Percentiles rank a stretch among this genome's conserved stretches.
These are phyloP conservation scores for Bombus affinis DNA, from an alignment of 1,140 invertebrate genomes.

Conservation along the genomic window DNA sequence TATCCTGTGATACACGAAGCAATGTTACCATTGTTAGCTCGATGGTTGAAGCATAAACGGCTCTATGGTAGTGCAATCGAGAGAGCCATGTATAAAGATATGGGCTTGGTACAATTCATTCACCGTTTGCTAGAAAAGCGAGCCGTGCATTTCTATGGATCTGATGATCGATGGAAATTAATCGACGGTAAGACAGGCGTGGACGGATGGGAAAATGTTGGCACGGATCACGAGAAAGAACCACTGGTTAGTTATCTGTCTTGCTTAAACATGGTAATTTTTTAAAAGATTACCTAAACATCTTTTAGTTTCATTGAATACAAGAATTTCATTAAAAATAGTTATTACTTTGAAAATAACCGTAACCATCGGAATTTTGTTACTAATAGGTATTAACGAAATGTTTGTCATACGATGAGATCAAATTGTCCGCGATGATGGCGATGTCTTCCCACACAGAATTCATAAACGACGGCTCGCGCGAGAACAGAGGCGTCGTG, in stretches of 20 bases:
- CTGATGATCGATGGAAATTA: constrained; percentile 82
- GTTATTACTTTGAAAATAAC: background rate
- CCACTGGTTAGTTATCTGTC: constrained; percentile 73
- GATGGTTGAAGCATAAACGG: constrained; percentile 80
- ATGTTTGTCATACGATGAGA: constrained; percentile 85
- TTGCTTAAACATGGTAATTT: background rate
- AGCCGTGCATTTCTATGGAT: constrained; percentile 82
- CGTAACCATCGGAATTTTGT: background rate
- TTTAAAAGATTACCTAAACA: background rate
- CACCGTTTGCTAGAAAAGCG: constrained; percentile 84
- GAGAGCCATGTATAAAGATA: constrained; percentile 83
- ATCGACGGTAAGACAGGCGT: constrained; percentile 80
- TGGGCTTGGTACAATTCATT: constrained; percentile 83
- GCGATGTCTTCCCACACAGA: constrained; percentile 85
- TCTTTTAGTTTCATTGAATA: background rate
- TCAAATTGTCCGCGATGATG: constrained; percentile 85
- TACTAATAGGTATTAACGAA: constrained; percentile 77
- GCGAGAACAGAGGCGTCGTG: constrained; percentile 84
- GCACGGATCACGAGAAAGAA: constrained; percentile 78
- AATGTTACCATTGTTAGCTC: constrained; percentile 76
- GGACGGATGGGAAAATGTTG: constrained; percentile 83
- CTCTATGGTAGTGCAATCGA: constrained; percentile 82
- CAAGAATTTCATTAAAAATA: background rate
- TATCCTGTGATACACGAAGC: constrained; percentile 82
- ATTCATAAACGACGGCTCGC: constrained; percentile 86